These are phyloP conservation scores for Barbus barbus DNA, from an alignment of 2,113 vertebrate genomes.

Conservation along the genomic window DNA sequence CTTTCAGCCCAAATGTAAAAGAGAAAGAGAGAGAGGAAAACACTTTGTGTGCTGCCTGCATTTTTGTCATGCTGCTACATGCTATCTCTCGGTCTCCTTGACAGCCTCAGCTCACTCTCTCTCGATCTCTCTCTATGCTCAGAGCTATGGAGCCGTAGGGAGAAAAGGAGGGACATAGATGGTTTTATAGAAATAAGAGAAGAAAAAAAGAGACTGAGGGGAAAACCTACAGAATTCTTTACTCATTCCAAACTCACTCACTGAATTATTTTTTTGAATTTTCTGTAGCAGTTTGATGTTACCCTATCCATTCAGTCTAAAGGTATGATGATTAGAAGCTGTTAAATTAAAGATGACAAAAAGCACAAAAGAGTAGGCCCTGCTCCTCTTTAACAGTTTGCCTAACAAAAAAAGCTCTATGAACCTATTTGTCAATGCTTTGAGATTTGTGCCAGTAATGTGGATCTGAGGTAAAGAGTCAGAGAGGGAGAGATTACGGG, in stretches of 20 bases:
- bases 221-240: neutral
- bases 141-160: conserved; percentile 3
- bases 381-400: neutral
- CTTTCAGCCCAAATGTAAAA: conserved; percentile 8
- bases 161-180: conserved; percentile 25
- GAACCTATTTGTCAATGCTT: neutral
- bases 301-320: neutral
- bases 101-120: conserved; percentile 46
- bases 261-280: neutral
- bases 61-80: conserved; percentile 79
- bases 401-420: neutral
- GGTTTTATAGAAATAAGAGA: neutral
- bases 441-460: neutral
- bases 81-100: conserved; percentile 62
- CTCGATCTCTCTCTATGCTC: conserved; percentile 11
- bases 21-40: conserved; percentile 51
- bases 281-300: neutral
- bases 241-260: neutral
- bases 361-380: neutral
- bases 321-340: neutral
- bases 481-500: neutral
- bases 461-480: too few relatives aligned
- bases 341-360: neutral
- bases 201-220: neutral
- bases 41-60: conserved; percentile 69